Evolutionary conservation across 37 sponge, comb jelly and placozoan genomes (phyloP).

Genomic region (Agelas oroides): DNA sequence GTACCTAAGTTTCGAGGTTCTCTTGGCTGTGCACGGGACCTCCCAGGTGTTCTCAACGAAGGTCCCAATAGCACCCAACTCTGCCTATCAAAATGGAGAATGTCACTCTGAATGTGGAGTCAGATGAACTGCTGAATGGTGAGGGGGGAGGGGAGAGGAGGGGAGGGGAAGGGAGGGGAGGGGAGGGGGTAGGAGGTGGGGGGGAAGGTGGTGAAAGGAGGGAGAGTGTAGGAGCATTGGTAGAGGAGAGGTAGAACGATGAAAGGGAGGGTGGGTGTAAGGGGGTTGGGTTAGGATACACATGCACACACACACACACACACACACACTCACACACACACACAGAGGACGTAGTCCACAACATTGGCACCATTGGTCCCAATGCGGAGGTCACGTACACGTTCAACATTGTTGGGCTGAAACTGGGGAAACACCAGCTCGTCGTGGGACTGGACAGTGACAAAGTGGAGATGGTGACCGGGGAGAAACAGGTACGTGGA

Average conservation of each 20-base stretch:
- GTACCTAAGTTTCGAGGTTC: slow-evolving; percentile 41
- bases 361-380: slow-evolving; percentile 44
- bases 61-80: slow-evolving; percentile 20
- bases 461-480: slow-evolving; percentile 53
- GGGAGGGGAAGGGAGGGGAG: too few species aligned
- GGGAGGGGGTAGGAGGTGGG: too few species aligned
- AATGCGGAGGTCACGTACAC: slow-evolving; percentile 21
- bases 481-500: slow-evolving; percentile 39
- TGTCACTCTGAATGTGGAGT: slow-evolving; percentile 40
- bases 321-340: too few species aligned
- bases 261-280: too few species aligned
- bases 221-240: too few species aligned
- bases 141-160: too few species aligned
- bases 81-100: slow-evolving; percentile 51
- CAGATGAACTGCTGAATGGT: slow-evolving; percentile 34
- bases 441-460: slow-evolving; percentile 39
- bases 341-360: slow-evolving; percentile 43
- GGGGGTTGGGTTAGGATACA: too few species aligned
- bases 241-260: too few species aligned
- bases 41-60: slow-evolving; percentile 30
- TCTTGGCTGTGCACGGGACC: slow-evolving; percentile 29
- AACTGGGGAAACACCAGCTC: slow-evolving; percentile 30
- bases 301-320: too few species aligned
- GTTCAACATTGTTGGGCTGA: slow-evolving; percentile 28
- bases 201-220: too few species aligned